A percentile compares a stretch with the other conserved stretches of the same genome.
These are phyloP conservation scores for Leptodactylus fallax DNA, from an alignment of 2,797 vertebrate genomes.

Conservation along the genomic window DNA sequence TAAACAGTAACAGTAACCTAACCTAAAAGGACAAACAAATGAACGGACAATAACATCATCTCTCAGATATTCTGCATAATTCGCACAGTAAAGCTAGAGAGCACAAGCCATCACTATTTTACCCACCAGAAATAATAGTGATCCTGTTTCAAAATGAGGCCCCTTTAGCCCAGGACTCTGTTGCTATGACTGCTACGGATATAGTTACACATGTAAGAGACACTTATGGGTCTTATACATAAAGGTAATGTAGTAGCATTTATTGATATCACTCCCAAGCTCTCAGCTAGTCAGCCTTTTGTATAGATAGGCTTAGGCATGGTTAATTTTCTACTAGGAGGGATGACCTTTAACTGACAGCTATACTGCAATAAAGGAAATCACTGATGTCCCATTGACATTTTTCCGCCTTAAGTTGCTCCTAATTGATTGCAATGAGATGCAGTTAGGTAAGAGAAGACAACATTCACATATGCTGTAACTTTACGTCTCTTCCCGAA, in stretches of 20 bases:
- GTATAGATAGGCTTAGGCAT: slow-evolving; percentile 6
- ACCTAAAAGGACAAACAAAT: neutral
- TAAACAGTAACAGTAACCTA: neutral
- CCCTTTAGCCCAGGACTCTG: no score
- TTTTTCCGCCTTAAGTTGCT: slow-evolving; percentile 24
- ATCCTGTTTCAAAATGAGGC: no score
- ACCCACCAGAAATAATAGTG: no score
- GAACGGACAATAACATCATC: neutral
- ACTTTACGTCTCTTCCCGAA: slow-evolving; percentile 19
- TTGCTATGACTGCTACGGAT: no score
- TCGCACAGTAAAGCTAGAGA: neutral
- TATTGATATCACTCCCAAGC: neutral
- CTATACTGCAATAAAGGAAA: slow-evolving; percentile 39
- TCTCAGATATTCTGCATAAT: neutral
- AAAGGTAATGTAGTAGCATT: neutral
- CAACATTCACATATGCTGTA: slow-evolving; percentile 34
- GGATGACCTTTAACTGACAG: slow-evolving; percentile 47
- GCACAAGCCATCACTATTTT: neutral
- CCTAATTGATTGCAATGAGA: slow-evolving; percentile 26
- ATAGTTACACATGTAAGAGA: neutral
- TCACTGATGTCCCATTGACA: slow-evolving; percentile 34
- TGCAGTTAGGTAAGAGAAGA: slow-evolving; percentile 17
- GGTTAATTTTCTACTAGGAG: slow-evolving; percentile 33
- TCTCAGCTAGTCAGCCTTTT: neutral
- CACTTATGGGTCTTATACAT: neutral